Conservation (phyloP, 1,140 invertebrate species). For the Diploscapter pachys region DNA sequence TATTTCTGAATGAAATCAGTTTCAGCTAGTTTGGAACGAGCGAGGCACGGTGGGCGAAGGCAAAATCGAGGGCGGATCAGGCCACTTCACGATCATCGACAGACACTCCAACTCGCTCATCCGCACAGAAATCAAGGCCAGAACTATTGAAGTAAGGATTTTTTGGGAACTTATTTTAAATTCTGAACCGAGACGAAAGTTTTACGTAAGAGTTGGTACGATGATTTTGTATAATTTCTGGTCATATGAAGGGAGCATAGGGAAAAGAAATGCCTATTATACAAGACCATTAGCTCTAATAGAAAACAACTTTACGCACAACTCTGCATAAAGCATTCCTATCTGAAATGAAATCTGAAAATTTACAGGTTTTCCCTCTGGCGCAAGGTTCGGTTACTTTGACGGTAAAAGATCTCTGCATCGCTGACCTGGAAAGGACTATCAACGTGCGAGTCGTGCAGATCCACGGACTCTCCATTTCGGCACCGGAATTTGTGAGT, state of each 20-base stretch:
- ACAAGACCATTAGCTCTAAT: too few relatives aligned
- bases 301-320: too few relatives aligned
- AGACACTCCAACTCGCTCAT: not conserved
- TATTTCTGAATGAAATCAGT: not conserved
- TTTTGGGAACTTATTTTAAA: not conserved
- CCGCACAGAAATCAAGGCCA: not conserved
- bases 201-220: constrained; percentile 25
- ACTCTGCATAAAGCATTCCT: too few relatives aligned
- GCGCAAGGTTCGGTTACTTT: too few relatives aligned
- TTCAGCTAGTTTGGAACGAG: constrained; percentile 39
- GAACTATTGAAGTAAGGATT: constrained; percentile 14
- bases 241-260: too few relatives aligned
- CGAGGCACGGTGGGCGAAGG: constrained; percentile 14
- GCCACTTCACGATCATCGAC: constrained; percentile 30
- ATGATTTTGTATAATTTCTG: not conserved
- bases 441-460: too few relatives aligned
- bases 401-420: too few relatives aligned
- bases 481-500: too few relatives aligned
- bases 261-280: too few relatives aligned
- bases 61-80: constrained; percentile 34
- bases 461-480: too few relatives aligned
- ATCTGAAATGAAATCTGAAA: too few relatives aligned
- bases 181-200: not conserved
- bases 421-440: too few relatives aligned
- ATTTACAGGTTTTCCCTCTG: not conserved